phyloP scores from a whole-genome alignment of 2,113 vertebrate species.

The Kobus ellipsiprymnus region DNA sequence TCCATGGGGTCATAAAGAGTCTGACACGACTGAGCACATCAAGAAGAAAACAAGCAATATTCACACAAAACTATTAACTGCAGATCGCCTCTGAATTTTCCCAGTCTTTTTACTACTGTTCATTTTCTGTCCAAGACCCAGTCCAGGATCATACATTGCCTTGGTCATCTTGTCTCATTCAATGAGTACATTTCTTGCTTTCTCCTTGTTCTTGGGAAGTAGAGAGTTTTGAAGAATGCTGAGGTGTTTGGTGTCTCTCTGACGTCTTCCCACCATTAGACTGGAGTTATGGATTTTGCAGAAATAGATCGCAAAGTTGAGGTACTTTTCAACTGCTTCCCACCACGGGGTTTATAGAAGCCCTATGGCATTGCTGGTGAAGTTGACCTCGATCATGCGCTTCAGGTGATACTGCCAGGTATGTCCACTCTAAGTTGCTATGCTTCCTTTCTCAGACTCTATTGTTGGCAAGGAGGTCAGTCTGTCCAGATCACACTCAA shows the following conservation, averaged over 20 bases:
- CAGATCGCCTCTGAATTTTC: neutral
- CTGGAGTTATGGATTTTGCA: neutral
- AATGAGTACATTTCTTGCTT: neutral
- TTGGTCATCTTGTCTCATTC: neutral
- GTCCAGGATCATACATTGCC: neutral
- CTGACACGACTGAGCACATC: neutral
- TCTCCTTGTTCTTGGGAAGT: neutral
- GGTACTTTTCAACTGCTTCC: too few species aligned
- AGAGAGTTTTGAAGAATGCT: neutral
- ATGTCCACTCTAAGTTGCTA: accelerated
- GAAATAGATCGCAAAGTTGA: neutral
- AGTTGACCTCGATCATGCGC: accelerated
- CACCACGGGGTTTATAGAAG: accelerated
- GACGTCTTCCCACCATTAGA: too few species aligned
- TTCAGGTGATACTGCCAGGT: accelerated
- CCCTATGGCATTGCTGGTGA: too few species aligned
- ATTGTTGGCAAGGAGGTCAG: neutral
- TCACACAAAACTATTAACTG: neutral
- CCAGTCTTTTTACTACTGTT: neutral
- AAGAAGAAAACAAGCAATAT: neutral
- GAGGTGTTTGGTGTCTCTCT: accelerated
- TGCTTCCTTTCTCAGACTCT: neutral
- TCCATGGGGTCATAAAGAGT: neutral
- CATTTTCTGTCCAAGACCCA: neutral
- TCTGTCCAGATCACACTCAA: neutral